Base-by-base conservation (phyloP, 2,113 vertebrate species). In the Microtus pennsylvanicus region DNA sequence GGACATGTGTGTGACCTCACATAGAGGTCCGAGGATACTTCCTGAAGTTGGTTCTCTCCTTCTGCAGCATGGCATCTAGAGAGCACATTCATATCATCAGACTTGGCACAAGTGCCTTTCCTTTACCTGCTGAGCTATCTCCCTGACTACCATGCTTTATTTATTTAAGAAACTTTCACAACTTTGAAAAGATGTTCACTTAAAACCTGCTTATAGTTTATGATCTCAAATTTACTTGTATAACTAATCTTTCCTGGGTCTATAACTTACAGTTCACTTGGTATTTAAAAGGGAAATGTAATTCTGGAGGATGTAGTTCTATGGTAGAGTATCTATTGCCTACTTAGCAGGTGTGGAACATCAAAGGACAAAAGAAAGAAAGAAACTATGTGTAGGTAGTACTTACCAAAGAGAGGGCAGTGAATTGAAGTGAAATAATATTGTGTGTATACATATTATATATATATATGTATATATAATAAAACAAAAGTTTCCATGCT, bases 281-380 rank as follows among this genome's bases (percentile, higher is more conserved):
- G 58, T 88, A 82, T 91, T 94, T 80, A 95, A 89, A 83, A 92
- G 61, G 45, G 91, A 95, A 94, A 83, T 63, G 14, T 9, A n/a
- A 12, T 50, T 65, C 61, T 78, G 24, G 81, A 61, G 72, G 10
- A 42, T 78, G 14, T 55, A 33, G 61, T n/a, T 55, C 8, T 76
- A 14, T 21, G 30, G n/a, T 78, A 38, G n/a, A 69, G 33, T 85
- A 22, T 38, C 26, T 65, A 21, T 16, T 77, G 58, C 35, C 47
- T 55, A 19, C 26, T n/a, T 67, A 55, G 35, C 72, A 76, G 67
- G n/a, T 69, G 5, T 52, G 42, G 35, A 10, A 28, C 13, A 67
- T 47, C 26, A 22, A 74, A 45, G 65, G 33, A 76, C 7, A 14
- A 52, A 13, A 47, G 10, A 70, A 26, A 86, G 61, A 47, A 33